Conservation (phyloP, 2,888 invertebrate genomes). For the Chesias legatella region DNA sequence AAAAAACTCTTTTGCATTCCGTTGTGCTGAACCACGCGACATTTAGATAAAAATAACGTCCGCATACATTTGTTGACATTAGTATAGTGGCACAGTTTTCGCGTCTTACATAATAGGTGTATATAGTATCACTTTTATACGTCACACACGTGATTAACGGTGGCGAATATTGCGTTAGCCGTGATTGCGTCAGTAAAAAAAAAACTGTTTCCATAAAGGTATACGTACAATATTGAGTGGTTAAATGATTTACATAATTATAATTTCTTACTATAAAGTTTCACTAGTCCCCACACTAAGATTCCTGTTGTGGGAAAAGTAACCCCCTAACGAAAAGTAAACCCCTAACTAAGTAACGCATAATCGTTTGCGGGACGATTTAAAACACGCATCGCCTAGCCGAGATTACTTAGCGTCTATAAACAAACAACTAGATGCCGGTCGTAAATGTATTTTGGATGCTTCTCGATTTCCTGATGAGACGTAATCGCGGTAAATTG, state of each 20-base stretch:
- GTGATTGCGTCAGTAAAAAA: constrained; percentile 7
- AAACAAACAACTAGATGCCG: not conserved
- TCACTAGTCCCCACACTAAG: no score
- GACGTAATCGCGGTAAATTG: no score
- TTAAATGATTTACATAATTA: no score
- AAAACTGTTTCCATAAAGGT: no score
- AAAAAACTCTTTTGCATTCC: constrained; percentile 12
- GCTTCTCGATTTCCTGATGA: no score
- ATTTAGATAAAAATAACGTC: constrained; percentile 13
- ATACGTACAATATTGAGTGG: no score
- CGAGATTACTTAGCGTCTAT: not conserved
- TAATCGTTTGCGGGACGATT: not conserved
- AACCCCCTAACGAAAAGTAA: no score
- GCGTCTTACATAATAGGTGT: constrained; percentile 1
- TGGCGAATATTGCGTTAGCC: not conserved
- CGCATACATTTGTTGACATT: constrained; percentile 11
- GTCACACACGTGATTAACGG: constrained; percentile 4
- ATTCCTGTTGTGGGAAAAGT: no score
- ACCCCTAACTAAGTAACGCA: no score
- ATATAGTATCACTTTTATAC: constrained; percentile 1
- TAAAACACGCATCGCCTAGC: not conserved
- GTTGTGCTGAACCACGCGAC: constrained; percentile 12
- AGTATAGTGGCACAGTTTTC: constrained; percentile 2
- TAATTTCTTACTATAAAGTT: no score
- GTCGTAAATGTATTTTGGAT: not conserved